Percentiles rank a stretch among this genome's conserved stretches.
These are phyloP conservation scores for Caenorhabditis panamensis DNA, from an alignment of 2,888 invertebrate species.

Conservation along the genomic window DNA sequence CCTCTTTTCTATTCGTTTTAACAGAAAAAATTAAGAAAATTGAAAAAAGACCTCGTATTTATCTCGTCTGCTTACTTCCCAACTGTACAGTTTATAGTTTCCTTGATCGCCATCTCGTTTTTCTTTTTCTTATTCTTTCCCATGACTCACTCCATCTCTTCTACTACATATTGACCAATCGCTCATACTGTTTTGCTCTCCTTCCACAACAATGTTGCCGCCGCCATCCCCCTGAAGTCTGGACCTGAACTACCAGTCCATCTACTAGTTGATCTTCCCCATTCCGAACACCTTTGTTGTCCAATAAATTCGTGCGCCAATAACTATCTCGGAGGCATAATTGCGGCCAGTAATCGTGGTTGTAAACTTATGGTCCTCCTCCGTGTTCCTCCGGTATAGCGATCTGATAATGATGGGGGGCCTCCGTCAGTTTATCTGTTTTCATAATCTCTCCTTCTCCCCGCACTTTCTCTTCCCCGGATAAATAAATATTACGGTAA, in stretches of 20 bases:
- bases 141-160: constrained; percentile 1
- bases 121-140: neutral
- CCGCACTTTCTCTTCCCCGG: constrained; percentile 39
- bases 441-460: constrained; percentile 44
- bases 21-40: too few species aligned
- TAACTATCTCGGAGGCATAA: constrained; percentile 48
- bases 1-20: too few species aligned
- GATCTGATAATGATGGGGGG: constrained; percentile 51
- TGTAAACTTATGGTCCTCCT: constrained; percentile 55
- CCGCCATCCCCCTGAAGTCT: too few species aligned
- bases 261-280: neutral
- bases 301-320: constrained; percentile 46
- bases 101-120: neutral
- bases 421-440: constrained; percentile 49
- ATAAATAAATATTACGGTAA: constrained; percentile 61
- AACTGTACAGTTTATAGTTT: neutral
- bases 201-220: neutral
- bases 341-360: constrained; percentile 43
- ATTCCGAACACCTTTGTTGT: constrained; percentile 33
- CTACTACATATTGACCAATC: neutral
- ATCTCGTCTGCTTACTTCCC: too few species aligned
- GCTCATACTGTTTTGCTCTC: neutral
- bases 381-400: constrained; percentile 2
- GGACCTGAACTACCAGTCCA: too few species aligned
- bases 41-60: too few species aligned